Evolutionary conservation across 2,888 invertebrate genomes (phyloP).

Genomic region (Pseudococcus viburni): DNA sequence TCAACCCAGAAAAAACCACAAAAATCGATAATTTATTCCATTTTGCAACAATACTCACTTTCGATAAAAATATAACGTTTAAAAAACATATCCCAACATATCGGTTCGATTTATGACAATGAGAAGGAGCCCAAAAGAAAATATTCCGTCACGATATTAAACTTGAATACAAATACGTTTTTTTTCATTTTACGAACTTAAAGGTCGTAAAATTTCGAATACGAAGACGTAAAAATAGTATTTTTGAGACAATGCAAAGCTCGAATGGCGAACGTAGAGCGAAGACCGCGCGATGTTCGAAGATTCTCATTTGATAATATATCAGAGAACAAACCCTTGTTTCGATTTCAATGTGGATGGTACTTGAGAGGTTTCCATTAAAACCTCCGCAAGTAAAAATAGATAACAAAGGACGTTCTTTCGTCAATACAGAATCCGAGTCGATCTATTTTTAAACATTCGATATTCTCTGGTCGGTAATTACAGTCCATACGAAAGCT

Average conservation of each 20-base stretch:
- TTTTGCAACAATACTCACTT: no score
- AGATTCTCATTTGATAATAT: slow-evolving; percentile 14
- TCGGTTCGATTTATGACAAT: no score
- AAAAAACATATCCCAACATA: no score
- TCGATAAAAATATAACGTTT: no score
- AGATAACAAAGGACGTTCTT: slow-evolving; percentile 26
- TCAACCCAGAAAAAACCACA: no score
- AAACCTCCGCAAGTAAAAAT: slow-evolving; percentile 6
- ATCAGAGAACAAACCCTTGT: slow-evolving; percentile 1
- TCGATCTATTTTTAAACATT: neutral
- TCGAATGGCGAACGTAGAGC: neutral
- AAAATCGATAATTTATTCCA: no score
- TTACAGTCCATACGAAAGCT: neutral
- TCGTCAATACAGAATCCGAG: neutral
- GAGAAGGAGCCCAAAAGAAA: no score
- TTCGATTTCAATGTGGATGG: slow-evolving; percentile 20
- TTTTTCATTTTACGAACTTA: neutral
- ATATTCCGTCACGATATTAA: no score
- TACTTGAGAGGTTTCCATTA: slow-evolving; percentile 33
- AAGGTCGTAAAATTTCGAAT: neutral
- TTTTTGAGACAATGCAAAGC: neutral
- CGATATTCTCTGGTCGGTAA: slow-evolving; percentile 15
- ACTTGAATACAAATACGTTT: neutral
- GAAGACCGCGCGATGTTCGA: neutral
- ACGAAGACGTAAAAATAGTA: no score